Percentiles rank a stretch among this genome's conserved stretches.
Evolutionary conservation across 1,140 invertebrate genomes (phyloP).

Genomic region (Neomicropteryx cornuta): DNA sequence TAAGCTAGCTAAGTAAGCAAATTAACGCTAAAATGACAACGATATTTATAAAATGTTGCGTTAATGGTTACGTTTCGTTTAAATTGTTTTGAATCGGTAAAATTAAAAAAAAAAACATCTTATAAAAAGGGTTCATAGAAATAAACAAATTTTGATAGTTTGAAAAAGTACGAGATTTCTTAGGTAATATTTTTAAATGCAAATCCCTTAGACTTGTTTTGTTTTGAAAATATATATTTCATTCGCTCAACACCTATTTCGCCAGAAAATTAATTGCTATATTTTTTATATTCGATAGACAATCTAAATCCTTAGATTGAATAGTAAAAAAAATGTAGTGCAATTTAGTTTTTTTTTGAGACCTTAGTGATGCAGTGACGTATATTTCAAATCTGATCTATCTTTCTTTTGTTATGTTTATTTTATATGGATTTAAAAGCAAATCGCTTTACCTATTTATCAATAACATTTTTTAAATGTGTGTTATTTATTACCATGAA

Average conservation of each 20-base stretch:
- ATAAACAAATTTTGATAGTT: not conserved
- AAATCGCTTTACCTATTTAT: conserved; percentile 4
- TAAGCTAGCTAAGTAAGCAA: too few species aligned
- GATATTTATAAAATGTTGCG: too few species aligned
- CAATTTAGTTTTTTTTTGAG: too few species aligned
- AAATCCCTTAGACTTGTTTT: conserved; percentile 2
- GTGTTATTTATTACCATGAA: too few species aligned
- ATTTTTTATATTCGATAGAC: conserved; percentile 4
- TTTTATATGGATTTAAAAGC: too few species aligned
- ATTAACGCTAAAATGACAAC: too few species aligned
- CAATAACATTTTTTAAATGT: conserved; percentile 2
- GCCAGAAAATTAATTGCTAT: conserved; percentile 6
- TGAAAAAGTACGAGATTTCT: not conserved
- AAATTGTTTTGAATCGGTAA: not conserved
- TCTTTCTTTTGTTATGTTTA: too few species aligned
- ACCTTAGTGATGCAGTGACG: too few species aligned
- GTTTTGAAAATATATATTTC: conserved; percentile 5
- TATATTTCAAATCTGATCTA: too few species aligned
- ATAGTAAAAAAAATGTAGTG: too few species aligned
- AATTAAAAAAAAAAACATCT: not conserved
- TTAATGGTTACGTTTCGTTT: too few species aligned
- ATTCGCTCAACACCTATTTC: conserved; percentile 1
- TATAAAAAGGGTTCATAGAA: not conserved
- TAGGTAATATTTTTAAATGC: not conserved
- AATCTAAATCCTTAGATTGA: too few species aligned